phyloP scores from a whole-genome alignment of 2,888 invertebrate genomes.

The Ormyrus rosae region DNA sequence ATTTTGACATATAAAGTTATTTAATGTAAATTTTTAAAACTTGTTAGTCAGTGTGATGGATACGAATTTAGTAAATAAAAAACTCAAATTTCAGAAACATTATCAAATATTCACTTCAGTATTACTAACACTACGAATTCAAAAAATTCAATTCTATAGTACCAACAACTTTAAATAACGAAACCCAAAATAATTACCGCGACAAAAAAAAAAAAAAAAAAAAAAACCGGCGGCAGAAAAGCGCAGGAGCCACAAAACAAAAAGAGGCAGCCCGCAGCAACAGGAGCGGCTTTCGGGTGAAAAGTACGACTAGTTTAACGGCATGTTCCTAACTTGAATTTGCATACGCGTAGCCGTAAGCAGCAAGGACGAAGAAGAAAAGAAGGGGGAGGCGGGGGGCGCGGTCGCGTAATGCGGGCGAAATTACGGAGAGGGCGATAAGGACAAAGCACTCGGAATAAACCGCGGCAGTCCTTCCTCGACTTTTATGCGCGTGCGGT shows the following conservation, averaged over 20 bases:
- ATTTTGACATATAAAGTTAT: no score
- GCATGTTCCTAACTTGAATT: conserved; percentile 31
- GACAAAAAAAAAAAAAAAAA: no score
- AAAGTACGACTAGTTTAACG: conserved; percentile 30
- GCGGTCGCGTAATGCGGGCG: conserved; percentile 17
- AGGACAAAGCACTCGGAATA: conserved; percentile 22
- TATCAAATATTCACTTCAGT: no score
- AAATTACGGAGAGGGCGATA: conserved; percentile 32
- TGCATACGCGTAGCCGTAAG: conserved; percentile 28
- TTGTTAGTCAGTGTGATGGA: no score
- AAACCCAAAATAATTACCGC: no score
- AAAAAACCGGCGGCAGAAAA: background rate
- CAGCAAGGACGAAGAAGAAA: conserved; percentile 7
- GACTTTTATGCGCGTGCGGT: background rate
- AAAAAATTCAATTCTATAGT: no score
- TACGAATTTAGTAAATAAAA: no score
- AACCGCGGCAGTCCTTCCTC: conserved; percentile 11
- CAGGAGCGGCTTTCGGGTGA: conserved; percentile 5
- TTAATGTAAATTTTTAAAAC: no score
- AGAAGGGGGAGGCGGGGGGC: background rate
- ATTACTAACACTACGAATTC: no score
- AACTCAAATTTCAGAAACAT: no score
- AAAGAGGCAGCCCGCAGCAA: background rate
- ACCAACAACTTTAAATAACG: no score
- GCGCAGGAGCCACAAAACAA: background rate